Conservation (phyloP, 2,113 vertebrate genomes). For the Gavialis gangeticus region DNA sequence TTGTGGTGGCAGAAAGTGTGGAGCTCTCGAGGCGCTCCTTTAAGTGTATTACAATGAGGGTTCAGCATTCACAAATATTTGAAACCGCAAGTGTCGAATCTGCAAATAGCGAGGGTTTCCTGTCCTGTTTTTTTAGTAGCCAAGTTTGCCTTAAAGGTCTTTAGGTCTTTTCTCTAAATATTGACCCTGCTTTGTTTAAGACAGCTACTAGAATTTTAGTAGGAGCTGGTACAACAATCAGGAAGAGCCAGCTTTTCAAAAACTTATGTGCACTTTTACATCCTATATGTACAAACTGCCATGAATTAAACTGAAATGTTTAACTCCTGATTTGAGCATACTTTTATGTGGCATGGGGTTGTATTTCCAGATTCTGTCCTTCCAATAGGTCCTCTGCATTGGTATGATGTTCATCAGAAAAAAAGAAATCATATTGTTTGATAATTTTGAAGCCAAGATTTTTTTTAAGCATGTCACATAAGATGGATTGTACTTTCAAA, state of each 20-base stretch:
- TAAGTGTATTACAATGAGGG: too few relatives aligned
- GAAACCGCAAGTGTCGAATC: too few relatives aligned
- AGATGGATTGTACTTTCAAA: neutral
- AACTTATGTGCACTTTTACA: neutral
- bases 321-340: neutral
- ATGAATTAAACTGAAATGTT: neutral
- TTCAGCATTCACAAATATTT: too few relatives aligned
- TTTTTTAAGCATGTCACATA: neutral
- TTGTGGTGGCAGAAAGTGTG: too few relatives aligned
- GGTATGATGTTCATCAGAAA: neutral
- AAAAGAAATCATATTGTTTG: neutral
- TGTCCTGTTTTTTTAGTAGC: neutral
- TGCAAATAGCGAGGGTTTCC: too few relatives aligned
- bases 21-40: too few relatives aligned
- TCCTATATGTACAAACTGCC: neutral
- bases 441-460: neutral
- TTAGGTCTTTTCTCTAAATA: constrained; percentile 1
- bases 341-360: neutral
- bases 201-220: neutral
- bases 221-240: neutral
- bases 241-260: neutral
- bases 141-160: constrained; percentile 10
- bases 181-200: neutral
- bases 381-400: too few relatives aligned
- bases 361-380: neutral